A percentile compares a stretch with the other conserved stretches of the same genome.
Evolutionary conservation across 2,797 vertebrate species (phyloP).

Genomic region (Gallinago nigripennis): DNA sequence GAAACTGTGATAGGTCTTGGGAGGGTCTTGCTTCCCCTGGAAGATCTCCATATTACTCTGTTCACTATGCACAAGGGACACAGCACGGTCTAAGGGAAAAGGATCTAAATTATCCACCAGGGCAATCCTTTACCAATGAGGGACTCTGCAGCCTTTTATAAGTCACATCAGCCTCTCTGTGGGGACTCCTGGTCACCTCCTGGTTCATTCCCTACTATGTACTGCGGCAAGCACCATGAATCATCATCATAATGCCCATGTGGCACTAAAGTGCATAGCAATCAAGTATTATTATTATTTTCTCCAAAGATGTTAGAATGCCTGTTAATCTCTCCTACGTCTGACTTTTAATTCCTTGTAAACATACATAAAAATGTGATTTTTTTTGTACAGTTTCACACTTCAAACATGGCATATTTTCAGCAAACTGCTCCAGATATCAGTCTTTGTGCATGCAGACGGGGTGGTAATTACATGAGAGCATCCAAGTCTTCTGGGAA

Average conservation of each 20-base stretch:
- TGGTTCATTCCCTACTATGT: neutral
- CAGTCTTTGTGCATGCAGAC: constrained; percentile 9
- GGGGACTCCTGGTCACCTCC: neutral
- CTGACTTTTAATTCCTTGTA: neutral
- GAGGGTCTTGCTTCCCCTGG: neutral
- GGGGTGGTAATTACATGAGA: constrained; percentile 49
- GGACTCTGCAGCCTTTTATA: neutral
- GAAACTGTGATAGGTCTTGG: neutral
- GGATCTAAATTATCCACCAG: neutral
- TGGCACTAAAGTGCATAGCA: neutral
- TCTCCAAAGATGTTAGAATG: neutral
- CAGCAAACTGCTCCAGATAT: constrained; percentile 31
- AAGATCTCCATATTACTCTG: neutral
- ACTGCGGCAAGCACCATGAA: neutral
- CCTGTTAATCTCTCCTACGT: neutral
- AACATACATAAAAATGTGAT: neutral
- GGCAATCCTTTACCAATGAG: neutral
- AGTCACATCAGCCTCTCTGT: neutral
- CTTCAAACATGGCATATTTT: constrained; percentile 10
- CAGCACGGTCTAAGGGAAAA: neutral
- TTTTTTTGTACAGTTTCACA: neutral
- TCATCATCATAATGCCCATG: neutral
- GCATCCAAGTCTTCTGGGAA: constrained; percentile 27
- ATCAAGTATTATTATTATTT: neutral
- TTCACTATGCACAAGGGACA: neutral